phyloP scores from a whole-genome alignment of 2,888 invertebrate species.

The Drosophila nigritarsus region DNA sequence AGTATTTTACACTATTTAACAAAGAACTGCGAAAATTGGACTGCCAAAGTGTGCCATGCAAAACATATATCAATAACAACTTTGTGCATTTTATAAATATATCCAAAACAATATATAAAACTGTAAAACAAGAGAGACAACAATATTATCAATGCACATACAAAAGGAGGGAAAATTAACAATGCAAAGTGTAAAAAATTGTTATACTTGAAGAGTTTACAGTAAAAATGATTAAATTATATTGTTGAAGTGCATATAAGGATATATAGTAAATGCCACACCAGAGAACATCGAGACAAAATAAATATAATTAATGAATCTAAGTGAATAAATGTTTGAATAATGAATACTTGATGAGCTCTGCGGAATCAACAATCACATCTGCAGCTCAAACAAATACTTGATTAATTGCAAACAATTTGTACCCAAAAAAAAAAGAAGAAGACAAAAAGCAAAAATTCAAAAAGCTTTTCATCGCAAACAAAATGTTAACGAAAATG shows the following conservation, averaged over 20 bases:
- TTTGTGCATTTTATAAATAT: conserved; percentile 1
- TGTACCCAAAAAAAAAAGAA: not conserved
- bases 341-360: not conserved
- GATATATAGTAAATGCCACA: not conserved
- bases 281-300: not conserved
- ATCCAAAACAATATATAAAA: not conserved
- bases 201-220: not conserved
- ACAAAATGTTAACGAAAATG: conserved; percentile 19
- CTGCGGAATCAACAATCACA: not conserved
- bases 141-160: not conserved
- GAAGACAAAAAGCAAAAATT: not conserved
- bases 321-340: not conserved
- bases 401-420: not conserved
- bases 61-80: not conserved
- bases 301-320: not conserved
- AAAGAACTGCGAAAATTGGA: conserved; percentile 3
- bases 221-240: not conserved
- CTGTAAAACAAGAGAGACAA: not conserved
- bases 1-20: not conserved
- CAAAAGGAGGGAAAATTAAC: not conserved
- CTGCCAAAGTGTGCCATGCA: not conserved
- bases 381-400: not conserved
- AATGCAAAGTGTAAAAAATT: not conserved
- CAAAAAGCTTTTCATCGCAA: conserved; percentile 16
- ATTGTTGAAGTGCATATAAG: not conserved